These are phyloP conservation scores for Conus ventricosus DNA, from an alignment of 1,140 invertebrate species.

Conservation along the genomic window DNA sequence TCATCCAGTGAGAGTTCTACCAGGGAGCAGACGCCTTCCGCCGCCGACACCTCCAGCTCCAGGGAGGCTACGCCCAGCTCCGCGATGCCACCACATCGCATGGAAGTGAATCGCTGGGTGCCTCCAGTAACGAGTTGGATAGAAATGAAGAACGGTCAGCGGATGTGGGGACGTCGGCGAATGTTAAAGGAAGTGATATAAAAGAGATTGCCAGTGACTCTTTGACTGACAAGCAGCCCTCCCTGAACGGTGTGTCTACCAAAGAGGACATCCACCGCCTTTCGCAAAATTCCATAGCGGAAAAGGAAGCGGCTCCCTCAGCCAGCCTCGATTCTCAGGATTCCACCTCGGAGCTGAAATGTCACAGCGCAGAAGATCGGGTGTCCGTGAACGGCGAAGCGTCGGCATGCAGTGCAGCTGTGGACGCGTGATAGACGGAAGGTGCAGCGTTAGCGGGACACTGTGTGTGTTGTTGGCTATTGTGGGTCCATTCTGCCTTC, in stretches of 20 bases:
- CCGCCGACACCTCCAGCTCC: constrained; percentile 22
- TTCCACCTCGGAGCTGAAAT: neutral
- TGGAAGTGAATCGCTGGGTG: constrained; percentile 19
- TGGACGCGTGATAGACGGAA: neutral
- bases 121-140: constrained; percentile 12
- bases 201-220: neutral
- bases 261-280: neutral
- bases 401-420: neutral
- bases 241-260: neutral
- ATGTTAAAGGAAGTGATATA: neutral
- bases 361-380: neutral
- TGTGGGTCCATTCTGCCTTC: no score
- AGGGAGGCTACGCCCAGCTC: constrained; percentile 30
- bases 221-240: neutral
- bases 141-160: neutral
- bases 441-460: no score
- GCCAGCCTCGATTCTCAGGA: neutral
- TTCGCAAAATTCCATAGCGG: neutral
- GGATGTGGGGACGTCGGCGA: neutral
- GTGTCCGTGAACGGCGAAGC: neutral
- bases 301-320: neutral
- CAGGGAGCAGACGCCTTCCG: constrained; percentile 29
- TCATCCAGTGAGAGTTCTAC: constrained; percentile 33
- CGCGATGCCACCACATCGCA: neutral
- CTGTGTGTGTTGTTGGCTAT: no score